These are phyloP conservation scores for Ditylenchus dipsaci DNA, from an alignment of 1,140 invertebrate species.

Conservation along the genomic window DNA sequence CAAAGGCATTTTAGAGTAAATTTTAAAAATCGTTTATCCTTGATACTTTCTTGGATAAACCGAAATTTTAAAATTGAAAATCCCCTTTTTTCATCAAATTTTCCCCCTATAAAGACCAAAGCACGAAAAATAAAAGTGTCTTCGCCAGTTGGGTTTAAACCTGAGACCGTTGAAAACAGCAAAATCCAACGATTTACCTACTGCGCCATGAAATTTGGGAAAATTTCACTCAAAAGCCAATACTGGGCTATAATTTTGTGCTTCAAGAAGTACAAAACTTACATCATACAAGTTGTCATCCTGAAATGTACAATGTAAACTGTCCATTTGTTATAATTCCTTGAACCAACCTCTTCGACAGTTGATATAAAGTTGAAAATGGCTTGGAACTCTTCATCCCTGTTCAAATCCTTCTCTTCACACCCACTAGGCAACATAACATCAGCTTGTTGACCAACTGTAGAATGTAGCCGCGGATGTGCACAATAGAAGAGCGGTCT, in stretches of 20 bases:
- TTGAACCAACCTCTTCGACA: conserved; percentile 75
- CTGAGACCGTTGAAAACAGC: neutral
- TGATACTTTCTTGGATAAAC: no score
- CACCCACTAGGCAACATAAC: conserved; percentile 19
- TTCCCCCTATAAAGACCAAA: no score
- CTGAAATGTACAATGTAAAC: conserved; percentile 62
- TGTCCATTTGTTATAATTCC: neutral
- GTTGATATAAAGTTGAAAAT: conserved; percentile 95
- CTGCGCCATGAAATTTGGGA: neutral
- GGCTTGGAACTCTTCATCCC: conserved; percentile 95
- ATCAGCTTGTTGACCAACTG: conserved; percentile 41
- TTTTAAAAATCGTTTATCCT: no score
- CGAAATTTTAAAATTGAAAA: neutral
- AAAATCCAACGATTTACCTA: no score
- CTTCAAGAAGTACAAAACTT: no score
- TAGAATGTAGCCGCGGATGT: conserved; percentile 45
- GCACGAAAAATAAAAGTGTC: no score
- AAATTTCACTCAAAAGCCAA: no score
- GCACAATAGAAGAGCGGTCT: conserved; percentile 34
- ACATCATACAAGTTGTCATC: conserved; percentile 96
- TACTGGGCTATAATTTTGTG: no score
- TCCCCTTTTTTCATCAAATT: no score
- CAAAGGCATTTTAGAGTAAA: no score
- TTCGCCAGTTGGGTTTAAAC: no score
- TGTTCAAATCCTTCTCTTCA: conserved; percentile 59